Evolutionary conservation across 2,888 invertebrate species (phyloP), one percentile per base, ranked within the genome.

Genomic region (Tachystola acroxantha): DNA sequence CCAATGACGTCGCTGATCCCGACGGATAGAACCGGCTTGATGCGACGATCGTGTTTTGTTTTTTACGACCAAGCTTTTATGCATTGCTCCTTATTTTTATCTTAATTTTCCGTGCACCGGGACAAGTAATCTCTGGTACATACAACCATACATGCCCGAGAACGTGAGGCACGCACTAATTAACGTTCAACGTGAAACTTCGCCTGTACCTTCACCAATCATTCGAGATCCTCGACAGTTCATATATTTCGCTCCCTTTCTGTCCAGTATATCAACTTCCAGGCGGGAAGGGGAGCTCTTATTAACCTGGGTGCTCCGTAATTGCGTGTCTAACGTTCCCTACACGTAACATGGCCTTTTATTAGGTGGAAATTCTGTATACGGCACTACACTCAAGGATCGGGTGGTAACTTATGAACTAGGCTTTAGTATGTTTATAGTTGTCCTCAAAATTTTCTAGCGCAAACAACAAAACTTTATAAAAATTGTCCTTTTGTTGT

Each of bases 301-400:
- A 58, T 53, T 74, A 70, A 43, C 57, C 60, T 81, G 79, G 85
- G 43, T 57, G 64, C 61, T 51, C 63, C 53, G 62, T 84, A 84
- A 85, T 82, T 81, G 82, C 80, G 72, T 81, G 80, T 80, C 77
- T 80, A 78, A 82, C 77, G 79, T 68, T 74, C 75, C 72, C 76
- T 78, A 71, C 80, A 77, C 81, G 80, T 84, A 82, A 80, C 76
- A 68, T 58, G 76, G 76, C 65, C 82, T 84, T 84, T 85, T 85
- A 86, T 85, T 85, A 85, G 80, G 85, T 85, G 80, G 80, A 81
- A 86, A 85, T 80, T 79, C 79, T 80, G 73, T 77, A 70, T 76
- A 80, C 71, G 72, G 70, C 64, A 73, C 69, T 75, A 72, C 53
- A 71, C 66, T 71, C 63, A 53, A 56, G 64, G 58, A 60, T 67